These are phyloP conservation scores for Ectemnius lituratus DNA, from an alignment of 2,888 invertebrate species.

Conservation along the genomic window DNA sequence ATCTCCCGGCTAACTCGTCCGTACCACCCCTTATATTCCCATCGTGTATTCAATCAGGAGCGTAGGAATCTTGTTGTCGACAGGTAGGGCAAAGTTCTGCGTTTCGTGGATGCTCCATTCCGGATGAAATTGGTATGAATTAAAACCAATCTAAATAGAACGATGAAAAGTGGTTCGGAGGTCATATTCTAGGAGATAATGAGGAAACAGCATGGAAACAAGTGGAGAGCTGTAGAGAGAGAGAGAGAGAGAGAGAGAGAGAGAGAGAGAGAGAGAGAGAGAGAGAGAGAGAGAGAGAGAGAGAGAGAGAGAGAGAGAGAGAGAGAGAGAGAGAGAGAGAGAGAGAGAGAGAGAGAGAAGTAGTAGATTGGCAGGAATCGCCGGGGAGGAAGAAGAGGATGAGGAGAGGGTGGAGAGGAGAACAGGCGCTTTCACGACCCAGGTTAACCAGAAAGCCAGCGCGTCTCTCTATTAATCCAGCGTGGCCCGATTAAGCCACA, in stretches of 20 bases:
- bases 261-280: not conserved
- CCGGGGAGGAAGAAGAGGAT: not conserved
- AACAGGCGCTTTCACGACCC: slow-evolving; percentile 25
- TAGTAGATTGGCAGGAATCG: not conserved
- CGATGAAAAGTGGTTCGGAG: not conserved
- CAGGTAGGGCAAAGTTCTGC: not conserved
- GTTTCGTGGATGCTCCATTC: not conserved
- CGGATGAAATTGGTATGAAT: too few species aligned
- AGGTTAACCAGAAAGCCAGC: slow-evolving; percentile 40
- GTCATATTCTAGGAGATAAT: not conserved
- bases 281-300: not conserved
- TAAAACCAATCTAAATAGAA: too few species aligned
- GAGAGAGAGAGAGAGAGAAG: not conserved
- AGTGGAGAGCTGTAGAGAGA: not conserved
- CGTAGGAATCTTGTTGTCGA: too few species aligned
- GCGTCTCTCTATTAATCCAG: slow-evolving; percentile 38
- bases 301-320: not conserved
- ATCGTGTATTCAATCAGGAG: too few species aligned
- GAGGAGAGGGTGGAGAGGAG: slow-evolving; percentile 3
- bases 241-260: not conserved
- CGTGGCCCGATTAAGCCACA: slow-evolving; percentile 41
- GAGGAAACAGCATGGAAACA: not conserved
- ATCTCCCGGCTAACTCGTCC: too few species aligned
- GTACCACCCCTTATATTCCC: too few species aligned
- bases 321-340: not conserved